phyloP scores from a whole-genome alignment of 2,113 vertebrate species.

The Corythornis vintsioides region DNA sequence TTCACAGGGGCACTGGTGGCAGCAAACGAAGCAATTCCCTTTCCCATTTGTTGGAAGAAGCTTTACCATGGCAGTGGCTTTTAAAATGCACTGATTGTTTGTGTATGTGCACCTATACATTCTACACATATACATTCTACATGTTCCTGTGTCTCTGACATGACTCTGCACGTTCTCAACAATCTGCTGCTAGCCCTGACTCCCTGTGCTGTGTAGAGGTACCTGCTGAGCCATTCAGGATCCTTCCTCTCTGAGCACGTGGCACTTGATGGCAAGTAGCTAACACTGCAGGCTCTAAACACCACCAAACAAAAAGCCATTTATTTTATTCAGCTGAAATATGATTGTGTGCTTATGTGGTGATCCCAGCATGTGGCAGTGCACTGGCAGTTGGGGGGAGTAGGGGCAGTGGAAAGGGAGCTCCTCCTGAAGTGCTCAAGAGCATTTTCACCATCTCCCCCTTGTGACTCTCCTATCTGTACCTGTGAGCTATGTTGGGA shows the following conservation, averaged over 20 bases:
- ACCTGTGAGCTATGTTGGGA: not conserved
- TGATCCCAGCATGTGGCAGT: not conserved
- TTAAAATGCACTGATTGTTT: not conserved
- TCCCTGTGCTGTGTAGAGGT: slow-evolving; percentile 11
- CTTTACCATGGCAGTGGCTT: not conserved
- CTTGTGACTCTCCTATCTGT: not conserved
- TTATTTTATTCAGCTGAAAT: slow-evolving; percentile 19
- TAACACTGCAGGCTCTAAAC: not conserved
- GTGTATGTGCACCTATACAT: not conserved
- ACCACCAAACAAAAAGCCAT: not conserved
- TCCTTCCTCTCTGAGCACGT: not conserved
- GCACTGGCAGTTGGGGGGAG: fast-evolving
- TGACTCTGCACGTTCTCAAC: not conserved
- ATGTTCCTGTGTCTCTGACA: not conserved
- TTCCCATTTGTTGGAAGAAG: not conserved
- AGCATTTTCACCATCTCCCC: not conserved
- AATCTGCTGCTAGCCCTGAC: not conserved
- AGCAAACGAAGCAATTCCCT: slow-evolving; percentile 27
- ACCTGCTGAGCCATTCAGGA: slow-evolving; percentile 3
- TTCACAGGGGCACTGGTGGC: not conserved
- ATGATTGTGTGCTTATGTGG: not conserved
- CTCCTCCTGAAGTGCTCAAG: not conserved
- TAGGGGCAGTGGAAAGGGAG: not conserved
- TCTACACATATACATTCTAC: not conserved
- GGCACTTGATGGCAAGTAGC: not conserved